A percentile compares a stretch with the other conserved stretches of the same genome.
Evolutionary conservation across 2,113 vertebrate species (phyloP).

Genomic region (Brachirus orientalis): DNA sequence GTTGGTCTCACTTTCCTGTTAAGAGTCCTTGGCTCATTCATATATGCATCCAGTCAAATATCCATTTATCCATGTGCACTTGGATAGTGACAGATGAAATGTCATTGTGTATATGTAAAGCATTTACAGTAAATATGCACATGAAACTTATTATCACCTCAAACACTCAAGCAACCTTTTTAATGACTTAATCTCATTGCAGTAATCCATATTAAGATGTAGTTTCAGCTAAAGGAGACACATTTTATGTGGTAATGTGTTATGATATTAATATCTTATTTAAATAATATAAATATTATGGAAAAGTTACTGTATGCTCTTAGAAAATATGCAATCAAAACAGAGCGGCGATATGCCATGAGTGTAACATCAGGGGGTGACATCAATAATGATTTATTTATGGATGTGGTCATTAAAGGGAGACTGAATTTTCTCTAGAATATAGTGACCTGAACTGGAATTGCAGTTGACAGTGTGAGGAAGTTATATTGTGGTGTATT

Average conservation of each 20-base stretch:
- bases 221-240: background rate
- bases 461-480: too few species aligned
- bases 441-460: too few species aligned
- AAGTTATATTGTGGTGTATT: too few species aligned
- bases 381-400: too few species aligned
- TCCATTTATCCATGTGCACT: constrained; percentile 6
- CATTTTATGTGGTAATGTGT: background rate
- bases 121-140: background rate
- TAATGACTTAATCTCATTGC: constrained; percentile 1
- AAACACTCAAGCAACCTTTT: background rate
- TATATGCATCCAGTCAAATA: constrained; percentile 20
- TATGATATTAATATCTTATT: too few species aligned
- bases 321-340: too few species aligned
- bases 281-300: too few species aligned
- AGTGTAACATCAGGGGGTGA: too few species aligned
- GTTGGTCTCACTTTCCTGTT: constrained; percentile 10
- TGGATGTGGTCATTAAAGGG: too few species aligned
- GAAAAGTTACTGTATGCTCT: background rate
- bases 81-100: constrained; percentile 15
- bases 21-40: constrained; percentile 14
- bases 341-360: too few species aligned
- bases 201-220: background rate
- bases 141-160: background rate
- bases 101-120: background rate
- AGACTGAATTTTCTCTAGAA: too few species aligned